Percentiles rank a stretch among this genome's conserved stretches.
These are phyloP conservation scores for Phyllostomus discolor DNA, from an alignment of 2,113 vertebrate species.

Conservation along the genomic window DNA sequence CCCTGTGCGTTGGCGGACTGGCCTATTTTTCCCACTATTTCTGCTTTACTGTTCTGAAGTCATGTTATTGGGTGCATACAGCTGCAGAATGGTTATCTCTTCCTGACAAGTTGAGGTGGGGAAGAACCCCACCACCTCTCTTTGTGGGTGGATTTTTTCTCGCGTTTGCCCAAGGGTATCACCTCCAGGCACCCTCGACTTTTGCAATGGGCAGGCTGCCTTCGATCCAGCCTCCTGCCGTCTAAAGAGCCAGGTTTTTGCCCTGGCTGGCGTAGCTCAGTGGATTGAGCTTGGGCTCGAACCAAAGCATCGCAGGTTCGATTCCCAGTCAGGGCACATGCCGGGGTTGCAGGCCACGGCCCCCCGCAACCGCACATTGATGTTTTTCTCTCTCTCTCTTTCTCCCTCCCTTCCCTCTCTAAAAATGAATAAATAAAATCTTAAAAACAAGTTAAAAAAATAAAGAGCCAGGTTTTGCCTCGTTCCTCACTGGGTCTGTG, in stretches of 20 bases:
- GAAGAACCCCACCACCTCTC: not conserved
- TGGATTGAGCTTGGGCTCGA: no score
- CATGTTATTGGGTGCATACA: not conserved
- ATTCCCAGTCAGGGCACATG: no score
- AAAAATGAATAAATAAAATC: no score
- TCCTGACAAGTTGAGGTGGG: not conserved
- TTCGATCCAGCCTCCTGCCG: not conserved
- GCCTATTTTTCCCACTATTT: not conserved
- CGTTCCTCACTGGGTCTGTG: not conserved
- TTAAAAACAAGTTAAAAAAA: no score
- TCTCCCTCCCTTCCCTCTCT: no score
- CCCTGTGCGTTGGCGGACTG: not conserved
- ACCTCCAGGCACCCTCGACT: not conserved
- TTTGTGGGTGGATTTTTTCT: not conserved
- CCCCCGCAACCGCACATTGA: no score
- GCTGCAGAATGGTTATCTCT: not conserved
- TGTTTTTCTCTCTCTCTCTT: no score
- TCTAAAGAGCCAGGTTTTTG: not conserved
- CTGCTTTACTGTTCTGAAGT: not conserved
- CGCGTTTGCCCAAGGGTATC: not conserved
- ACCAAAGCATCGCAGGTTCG: no score
- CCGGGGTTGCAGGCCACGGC: no score
- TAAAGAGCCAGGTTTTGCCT: not conserved
- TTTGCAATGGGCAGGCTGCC: not conserved
- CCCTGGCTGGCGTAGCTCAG: no score